These are phyloP conservation scores for Temnothorax longispinosus DNA, from an alignment of 1,140 invertebrate genomes.

Conservation along the genomic window DNA sequence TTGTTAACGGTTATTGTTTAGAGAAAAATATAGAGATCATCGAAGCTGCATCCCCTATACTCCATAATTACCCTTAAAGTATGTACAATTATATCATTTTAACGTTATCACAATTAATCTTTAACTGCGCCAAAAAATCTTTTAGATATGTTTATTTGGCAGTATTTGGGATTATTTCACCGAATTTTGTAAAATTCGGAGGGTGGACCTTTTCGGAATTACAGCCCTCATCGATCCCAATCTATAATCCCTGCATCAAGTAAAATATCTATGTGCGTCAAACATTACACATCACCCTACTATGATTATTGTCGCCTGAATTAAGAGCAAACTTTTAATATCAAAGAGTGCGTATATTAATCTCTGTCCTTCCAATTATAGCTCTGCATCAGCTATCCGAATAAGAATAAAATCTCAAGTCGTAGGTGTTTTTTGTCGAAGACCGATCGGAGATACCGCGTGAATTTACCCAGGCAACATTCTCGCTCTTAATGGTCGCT, in stretches of 20 bases:
- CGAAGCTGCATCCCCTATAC: too few species aligned
- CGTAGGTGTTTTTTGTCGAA: not conserved
- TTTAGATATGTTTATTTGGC: too few species aligned
- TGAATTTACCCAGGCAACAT: not conserved
- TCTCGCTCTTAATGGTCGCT: not conserved
- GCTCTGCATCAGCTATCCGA: not conserved
- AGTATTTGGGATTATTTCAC: too few species aligned
- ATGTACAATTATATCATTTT: too few species aligned
- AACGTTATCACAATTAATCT: too few species aligned
- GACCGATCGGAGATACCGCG: constrained; percentile 9
- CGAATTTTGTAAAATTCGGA: too few species aligned
- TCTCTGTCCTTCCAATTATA: not conserved
- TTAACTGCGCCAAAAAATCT: too few species aligned
- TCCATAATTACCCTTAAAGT: too few species aligned
- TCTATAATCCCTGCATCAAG: not conserved
- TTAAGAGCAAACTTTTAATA: not conserved
- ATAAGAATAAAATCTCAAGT: not conserved
- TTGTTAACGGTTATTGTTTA: too few species aligned
- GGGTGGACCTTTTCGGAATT: too few species aligned
- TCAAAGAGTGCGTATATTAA: not conserved
- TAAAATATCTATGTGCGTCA: not conserved
- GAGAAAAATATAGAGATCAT: too few species aligned
- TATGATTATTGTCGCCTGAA: not conserved
- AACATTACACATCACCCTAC: not conserved
- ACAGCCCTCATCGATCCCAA: too few species aligned